Base-by-base conservation (phyloP, 1,140 invertebrate genomes). In the Planococcus citri region DNA sequence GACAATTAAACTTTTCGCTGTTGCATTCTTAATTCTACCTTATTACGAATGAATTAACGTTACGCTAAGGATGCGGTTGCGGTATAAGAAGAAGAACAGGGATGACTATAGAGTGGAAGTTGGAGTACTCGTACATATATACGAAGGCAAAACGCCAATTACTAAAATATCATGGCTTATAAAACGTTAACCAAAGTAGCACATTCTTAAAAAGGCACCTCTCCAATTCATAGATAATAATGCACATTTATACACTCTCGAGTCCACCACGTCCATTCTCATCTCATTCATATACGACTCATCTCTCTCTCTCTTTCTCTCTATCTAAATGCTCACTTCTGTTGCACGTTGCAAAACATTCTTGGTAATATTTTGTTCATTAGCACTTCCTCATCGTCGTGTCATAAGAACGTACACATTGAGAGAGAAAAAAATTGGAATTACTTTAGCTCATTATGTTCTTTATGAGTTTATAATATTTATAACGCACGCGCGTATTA, bases 321-420 rank as follows among this genome's bases (percentile, higher is more conserved):
- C n/a, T n/a, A n/a, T n/a, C n/a, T n/a, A n/a, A n/a, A n/a, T n/a
- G n/a, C n/a, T n/a, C n/a, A n/a, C n/a, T n/a, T n/a, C n/a, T n/a
- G n/a, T n/a, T n/a, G n/a, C n/a, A 51, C 41, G 41, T 51, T 51
- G 41, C 41, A 51, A 51, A 51, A 51, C 41, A 51, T 51, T 51
- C 41, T 51, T 51, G 6, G n/a, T 51, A 51, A 51, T 51, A 51
- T 51, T 51, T 51, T 51, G 41, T 51, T 51, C 41, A 51, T 51
- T 51, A 51, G 17, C 41, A 51, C 41, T 51, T 51, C 41, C 41
- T 51, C 41, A 51, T 51, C 41, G n/a, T n/a, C n/a, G 41, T 51
- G 41, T 51, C 41, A 51, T 51, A 51, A 51, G n/a, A n/a, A n/a
- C n/a, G n/a, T n/a, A n/a, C 41, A 17, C 41, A 51, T 51, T n/a